Evolutionary conservation across 2,888 invertebrate species (phyloP).

Genomic region (Spialia ferax): DNA sequence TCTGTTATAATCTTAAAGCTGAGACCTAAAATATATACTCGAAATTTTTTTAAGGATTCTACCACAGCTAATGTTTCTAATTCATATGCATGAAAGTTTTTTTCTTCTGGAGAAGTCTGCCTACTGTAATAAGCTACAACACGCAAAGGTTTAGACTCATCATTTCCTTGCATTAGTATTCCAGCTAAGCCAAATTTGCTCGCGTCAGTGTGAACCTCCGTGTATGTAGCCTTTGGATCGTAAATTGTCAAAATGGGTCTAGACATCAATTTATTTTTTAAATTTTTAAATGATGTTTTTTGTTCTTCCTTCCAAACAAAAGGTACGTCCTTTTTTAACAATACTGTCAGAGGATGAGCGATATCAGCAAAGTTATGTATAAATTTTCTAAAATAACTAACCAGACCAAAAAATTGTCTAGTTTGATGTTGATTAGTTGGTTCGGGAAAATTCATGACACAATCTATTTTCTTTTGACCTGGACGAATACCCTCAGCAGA

Average conservation of each 20-base stretch:
- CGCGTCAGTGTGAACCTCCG: background rate
- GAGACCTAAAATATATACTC: background rate
- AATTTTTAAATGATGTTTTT: background rate
- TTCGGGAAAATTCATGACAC: background rate
- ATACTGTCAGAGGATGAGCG: background rate
- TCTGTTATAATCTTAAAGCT: conserved; percentile 1
- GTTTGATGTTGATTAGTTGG: background rate
- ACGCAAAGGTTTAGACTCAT: too few species aligned
- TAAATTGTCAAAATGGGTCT: background rate
- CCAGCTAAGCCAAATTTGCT: background rate
- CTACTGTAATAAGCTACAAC: background rate
- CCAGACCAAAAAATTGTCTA: background rate
- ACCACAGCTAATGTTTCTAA: background rate
- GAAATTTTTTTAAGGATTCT: background rate
- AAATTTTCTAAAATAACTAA: background rate
- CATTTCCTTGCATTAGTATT: background rate
- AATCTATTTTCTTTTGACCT: background rate
- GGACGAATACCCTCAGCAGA: background rate
- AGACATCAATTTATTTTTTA: background rate
- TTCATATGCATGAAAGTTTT: background rate
- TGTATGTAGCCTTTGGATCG: background rate
- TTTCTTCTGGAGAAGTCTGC: background rate
- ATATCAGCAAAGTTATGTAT: background rate
- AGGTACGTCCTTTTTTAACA: background rate
- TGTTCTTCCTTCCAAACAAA: background rate